A percentile compares a stretch with the other conserved stretches of the same genome.
These are phyloP conservation scores for Aphidius ervi DNA, from an alignment of 1,140 invertebrate species.

Conservation along the genomic window DNA sequence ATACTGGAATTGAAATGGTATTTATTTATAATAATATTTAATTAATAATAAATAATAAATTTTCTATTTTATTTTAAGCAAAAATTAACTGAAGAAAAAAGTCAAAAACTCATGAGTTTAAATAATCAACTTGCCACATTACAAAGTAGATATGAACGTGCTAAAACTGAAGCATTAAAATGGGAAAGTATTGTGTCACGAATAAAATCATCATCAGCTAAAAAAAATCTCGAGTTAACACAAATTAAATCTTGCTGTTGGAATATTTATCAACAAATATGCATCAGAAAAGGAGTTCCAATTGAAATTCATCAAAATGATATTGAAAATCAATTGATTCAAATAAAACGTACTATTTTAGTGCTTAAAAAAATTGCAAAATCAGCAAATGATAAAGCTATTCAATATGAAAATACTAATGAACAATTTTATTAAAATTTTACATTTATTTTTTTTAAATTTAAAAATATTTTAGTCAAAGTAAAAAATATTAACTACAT, in stretches of 20 bases:
- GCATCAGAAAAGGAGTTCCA: constrained; percentile 36
- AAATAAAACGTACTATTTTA: constrained; percentile 44
- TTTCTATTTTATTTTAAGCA: constrained; percentile 28
- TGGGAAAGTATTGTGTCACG: constrained; percentile 42
- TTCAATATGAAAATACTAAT: constrained; percentile 11
- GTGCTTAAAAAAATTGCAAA: constrained; percentile 40
- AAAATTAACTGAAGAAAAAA: constrained; percentile 40
- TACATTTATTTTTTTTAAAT: not conserved
- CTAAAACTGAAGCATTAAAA: constrained; percentile 33
- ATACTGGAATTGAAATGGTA: constrained; percentile 39
- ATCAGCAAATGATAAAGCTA: constrained; percentile 26
- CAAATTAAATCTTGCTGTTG: constrained; percentile 41
- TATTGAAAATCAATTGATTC: constrained; percentile 41
- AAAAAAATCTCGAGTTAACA: constrained; percentile 40
- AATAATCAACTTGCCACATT: constrained; percentile 42
- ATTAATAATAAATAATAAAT: constrained; percentile 3
- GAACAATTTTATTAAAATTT: not conserved
- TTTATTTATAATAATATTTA: constrained; percentile 10
- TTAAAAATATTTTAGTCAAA: not conserved
- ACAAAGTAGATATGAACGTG: constrained; percentile 36
- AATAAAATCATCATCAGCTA: constrained; percentile 35
- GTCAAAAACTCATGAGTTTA: constrained; percentile 39
- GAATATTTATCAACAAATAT: constrained; percentile 50
- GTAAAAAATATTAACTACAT: not conserved
- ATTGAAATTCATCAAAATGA: constrained; percentile 34